phyloP scores from a whole-genome alignment of 2,113 vertebrate genomes.

The Chionis minor region DNA sequence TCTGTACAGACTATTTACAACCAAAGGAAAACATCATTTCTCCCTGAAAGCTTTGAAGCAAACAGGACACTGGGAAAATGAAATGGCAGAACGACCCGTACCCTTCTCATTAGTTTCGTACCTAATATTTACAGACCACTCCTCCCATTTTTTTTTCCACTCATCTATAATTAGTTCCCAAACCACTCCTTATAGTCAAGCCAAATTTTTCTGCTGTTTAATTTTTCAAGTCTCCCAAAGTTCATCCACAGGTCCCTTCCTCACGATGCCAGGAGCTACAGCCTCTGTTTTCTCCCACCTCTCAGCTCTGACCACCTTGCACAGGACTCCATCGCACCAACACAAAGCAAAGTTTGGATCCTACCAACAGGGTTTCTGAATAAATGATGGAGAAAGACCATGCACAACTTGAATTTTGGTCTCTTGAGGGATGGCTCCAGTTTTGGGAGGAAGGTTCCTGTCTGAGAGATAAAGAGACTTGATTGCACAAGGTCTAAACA shows the following conservation, averaged over 20 bases:
- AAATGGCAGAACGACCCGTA: rapidly evolving
- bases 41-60: background rate
- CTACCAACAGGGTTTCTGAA: background rate
- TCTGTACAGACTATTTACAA: background rate
- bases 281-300: background rate
- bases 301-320: background rate
- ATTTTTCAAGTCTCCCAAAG: background rate
- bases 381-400: background rate
- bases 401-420: background rate
- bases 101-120: background rate
- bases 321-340: background rate
- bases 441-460: background rate
- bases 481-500: background rate
- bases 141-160: background rate
- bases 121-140: background rate
- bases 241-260: background rate
- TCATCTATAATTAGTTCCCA: background rate
- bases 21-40: background rate
- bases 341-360: background rate
- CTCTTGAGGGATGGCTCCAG: background rate
- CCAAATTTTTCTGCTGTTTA: background rate
- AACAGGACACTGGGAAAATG: background rate
- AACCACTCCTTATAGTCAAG: background rate
- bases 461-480: background rate
- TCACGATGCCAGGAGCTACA: background rate